A percentile compares a stretch with the other conserved stretches of the same genome.
phyloP scores from a whole-genome alignment of 2,888 invertebrate genomes.

The Geophilus truncorum region DNA sequence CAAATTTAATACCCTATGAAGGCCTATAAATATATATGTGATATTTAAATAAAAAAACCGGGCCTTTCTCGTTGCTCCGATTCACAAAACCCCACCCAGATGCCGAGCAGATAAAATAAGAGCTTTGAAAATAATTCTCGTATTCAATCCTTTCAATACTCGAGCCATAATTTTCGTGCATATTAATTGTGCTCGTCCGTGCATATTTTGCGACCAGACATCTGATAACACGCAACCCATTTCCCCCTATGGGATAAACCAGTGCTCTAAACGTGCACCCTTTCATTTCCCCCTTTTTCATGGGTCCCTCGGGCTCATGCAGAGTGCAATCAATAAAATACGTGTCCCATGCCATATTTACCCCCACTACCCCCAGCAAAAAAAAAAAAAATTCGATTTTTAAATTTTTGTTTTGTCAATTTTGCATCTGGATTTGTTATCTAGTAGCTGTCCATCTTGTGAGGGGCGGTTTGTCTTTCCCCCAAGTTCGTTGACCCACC shows the following conservation, averaged over 20 bases:
- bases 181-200: slow-evolving; percentile 11
- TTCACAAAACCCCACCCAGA: neutral
- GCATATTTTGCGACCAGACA: slow-evolving; percentile 4
- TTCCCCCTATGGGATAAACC: slow-evolving; percentile 3
- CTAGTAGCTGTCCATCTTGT: neutral
- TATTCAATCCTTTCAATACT: neutral
- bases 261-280: neutral
- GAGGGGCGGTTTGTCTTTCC: neutral
- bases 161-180: neutral
- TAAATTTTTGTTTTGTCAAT: too few relatives aligned
- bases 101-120: too few relatives aligned
- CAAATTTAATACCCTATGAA: neutral
- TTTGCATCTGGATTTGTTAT: neutral
- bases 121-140: neutral
- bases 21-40: neutral
- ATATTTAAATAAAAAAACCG: neutral
- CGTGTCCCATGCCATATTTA: neutral
- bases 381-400: too few relatives aligned
- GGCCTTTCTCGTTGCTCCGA: too few relatives aligned
- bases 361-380: too few relatives aligned
- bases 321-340: slow-evolving; percentile 12
- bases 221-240: slow-evolving; percentile 1
- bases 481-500: neutral
- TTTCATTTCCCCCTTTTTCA: neutral
- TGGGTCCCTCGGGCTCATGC: neutral